Evolutionary conservation across 2,888 invertebrate genomes (phyloP).

Genomic region (Tortricodes alternella): DNA sequence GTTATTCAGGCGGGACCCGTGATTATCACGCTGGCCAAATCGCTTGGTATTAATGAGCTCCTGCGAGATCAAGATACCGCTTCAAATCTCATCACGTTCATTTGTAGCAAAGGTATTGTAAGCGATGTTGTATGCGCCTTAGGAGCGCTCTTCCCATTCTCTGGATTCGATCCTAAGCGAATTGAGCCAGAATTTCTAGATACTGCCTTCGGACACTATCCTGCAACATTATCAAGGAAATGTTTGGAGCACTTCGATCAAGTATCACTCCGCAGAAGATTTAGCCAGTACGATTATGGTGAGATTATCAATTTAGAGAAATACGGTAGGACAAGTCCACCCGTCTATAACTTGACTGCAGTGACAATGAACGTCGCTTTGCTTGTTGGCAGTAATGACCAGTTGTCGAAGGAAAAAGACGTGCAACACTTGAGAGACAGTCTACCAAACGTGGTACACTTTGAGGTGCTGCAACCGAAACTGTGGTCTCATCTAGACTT

Average conservation of each 20-base stretch:
- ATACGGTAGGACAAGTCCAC: slow-evolving; percentile 45
- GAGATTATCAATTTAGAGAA: slow-evolving; percentile 37
- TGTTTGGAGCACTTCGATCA: slow-evolving; percentile 50
- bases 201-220: slow-evolving; percentile 43
- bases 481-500: slow-evolving; percentile 51
- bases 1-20: background rate
- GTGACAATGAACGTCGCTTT: slow-evolving; percentile 46
- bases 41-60: slow-evolving; percentile 29
- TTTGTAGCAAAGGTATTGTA: slow-evolving; percentile 13
- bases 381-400: slow-evolving; percentile 48
- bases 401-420: slow-evolving; percentile 44
- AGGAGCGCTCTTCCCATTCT: background rate
- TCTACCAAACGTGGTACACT: slow-evolving; percentile 45
- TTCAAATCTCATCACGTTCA: slow-evolving; percentile 18
- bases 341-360: slow-evolving; percentile 48
- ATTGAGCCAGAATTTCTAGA: slow-evolving; percentile 43
- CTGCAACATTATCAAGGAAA: slow-evolving; percentile 49
- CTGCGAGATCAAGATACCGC: slow-evolving; percentile 23
- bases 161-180: slow-evolving; percentile 35
- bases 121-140: slow-evolving; percentile 5
- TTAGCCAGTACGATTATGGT: slow-evolving; percentile 53
- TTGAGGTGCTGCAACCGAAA: slow-evolving; percentile 21
- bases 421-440: slow-evolving; percentile 37
- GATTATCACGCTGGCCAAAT: slow-evolving; percentile 7
- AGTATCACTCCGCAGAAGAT: slow-evolving; percentile 40